These are phyloP conservation scores for Hippocampus guttulatus DNA, from an alignment of 2,113 vertebrate genomes.

Conservation along the genomic window DNA sequence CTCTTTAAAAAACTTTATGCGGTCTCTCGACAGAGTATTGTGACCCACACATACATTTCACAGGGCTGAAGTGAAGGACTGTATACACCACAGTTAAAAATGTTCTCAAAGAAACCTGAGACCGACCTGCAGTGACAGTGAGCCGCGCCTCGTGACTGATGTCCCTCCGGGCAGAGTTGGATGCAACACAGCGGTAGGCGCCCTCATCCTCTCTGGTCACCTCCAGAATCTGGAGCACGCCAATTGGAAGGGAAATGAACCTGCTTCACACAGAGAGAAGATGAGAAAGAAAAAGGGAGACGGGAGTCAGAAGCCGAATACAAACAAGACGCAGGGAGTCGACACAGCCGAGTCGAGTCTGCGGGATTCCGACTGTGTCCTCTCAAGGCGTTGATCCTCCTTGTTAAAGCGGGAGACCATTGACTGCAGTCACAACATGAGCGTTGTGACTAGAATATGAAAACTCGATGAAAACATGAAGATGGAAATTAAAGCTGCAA, in stretches of 20 bases:
- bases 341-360: slow-evolving; percentile 17
- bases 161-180: slow-evolving; percentile 75
- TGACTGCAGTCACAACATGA: not conserved
- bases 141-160: slow-evolving; percentile 82
- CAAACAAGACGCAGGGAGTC: slow-evolving; percentile 2
- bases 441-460: not conserved
- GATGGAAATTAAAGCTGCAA: not conserved
- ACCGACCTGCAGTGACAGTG: slow-evolving; percentile 78
- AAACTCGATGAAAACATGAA: not conserved
- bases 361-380: not conserved
- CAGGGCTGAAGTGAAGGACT: not conserved
- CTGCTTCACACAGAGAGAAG: slow-evolving; percentile 58
- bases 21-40: no score
- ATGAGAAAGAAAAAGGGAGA: slow-evolving; percentile 8
- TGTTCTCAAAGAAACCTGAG: not conserved
- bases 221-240: slow-evolving; percentile 90
- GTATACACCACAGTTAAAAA: not conserved
- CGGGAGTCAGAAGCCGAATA: slow-evolving; percentile 7
- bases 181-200: slow-evolving; percentile 83
- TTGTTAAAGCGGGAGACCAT: slow-evolving; percentile 1
- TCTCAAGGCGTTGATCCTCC: slow-evolving; percentile 12
- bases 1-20: no score
- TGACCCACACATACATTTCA: not conserved
- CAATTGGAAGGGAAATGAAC: slow-evolving; percentile 88
- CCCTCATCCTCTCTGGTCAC: slow-evolving; percentile 80